Evolutionary conservation across 2,797 vertebrate genomes (phyloP), one percentile per base, ranked within the genome.

Genomic region (Micromesistius poutassou): DNA sequence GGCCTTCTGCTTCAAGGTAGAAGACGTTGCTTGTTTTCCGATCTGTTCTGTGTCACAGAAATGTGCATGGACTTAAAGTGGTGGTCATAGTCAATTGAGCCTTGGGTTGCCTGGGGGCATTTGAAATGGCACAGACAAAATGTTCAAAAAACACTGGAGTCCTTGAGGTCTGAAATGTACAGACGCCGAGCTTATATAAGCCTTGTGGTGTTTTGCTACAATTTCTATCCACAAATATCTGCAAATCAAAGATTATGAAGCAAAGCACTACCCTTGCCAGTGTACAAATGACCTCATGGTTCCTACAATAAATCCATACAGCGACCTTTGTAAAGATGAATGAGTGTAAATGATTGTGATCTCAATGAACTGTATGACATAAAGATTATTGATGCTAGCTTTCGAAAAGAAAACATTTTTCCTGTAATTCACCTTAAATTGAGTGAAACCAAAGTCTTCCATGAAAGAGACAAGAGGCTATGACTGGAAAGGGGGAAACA

Each of bases 381-480:
- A 75, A 81, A 74, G 83, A 78, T 92, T 88, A 88, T 81, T 89
- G 85, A 92, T 89, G 88, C 85, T 81, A 87, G 83, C 83, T 62
- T 89, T 85, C 74, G 72, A 35, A 90, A 90, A 73, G 82, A 81
- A 89, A 91, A 92, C 92, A 91, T 91, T 91, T 85, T 90, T 38
- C 19, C 89, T 86, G 83, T 85, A 83, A 88, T 90, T 87, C 86
- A 78, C 79, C 84, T 83, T 88, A 85, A 84, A 79, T 75, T 86
- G 83, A 91, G 90, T 80, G 79, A 91, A 91, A 78, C 90, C 90
- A 89, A 83, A 87, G 79, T 82, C 83, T 86, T 87, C 87, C 82
- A 85, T 84, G 80, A 74, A 73, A 40, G 72, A 62, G 80, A 74
- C 9, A 40, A 71, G 75, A 73, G 80, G 76, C 82, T 80, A 9